Evolutionary conservation across 2,113 vertebrate genomes (phyloP).

Genomic region (Nannobrachium achirus): DNA sequence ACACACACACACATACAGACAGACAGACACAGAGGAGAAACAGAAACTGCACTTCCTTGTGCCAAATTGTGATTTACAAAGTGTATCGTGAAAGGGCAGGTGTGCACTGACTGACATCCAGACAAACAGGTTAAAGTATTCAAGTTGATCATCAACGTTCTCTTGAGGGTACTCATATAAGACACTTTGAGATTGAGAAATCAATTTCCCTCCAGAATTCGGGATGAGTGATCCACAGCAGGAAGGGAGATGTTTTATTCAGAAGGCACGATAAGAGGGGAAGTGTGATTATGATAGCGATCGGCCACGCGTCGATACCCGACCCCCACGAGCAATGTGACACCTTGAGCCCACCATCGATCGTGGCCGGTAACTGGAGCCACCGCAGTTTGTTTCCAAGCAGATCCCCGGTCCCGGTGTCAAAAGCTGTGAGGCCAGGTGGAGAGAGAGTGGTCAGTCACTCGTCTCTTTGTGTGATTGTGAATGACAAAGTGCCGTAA

Average conservation of each 20-base stretch:
- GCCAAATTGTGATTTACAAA: too few relatives aligned
- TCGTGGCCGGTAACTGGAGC: constrained; percentile 66
- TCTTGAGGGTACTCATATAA: constrained; percentile 27
- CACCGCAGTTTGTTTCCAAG: constrained; percentile 75
- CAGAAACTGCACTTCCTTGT: too few relatives aligned
- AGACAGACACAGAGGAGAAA: too few relatives aligned
- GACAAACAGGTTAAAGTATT: too few relatives aligned
- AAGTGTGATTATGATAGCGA: constrained; percentile 83
- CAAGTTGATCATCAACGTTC: too few relatives aligned
- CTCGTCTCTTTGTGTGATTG: constrained; percentile 31
- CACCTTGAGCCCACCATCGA: constrained; percentile 71
- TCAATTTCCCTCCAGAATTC: constrained; percentile 56
- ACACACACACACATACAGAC: too few relatives aligned
- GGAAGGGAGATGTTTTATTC: constrained; percentile 81
- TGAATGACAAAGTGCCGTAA: constrained; percentile 10
- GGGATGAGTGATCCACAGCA: constrained; percentile 54
- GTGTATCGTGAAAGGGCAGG: too few relatives aligned
- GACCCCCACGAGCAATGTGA: constrained; percentile 68
- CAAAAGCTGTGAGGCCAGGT: constrained; percentile 44
- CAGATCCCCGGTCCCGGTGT: constrained; percentile 59
- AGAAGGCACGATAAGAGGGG: constrained; percentile 79
- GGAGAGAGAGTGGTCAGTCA: constrained; percentile 25
- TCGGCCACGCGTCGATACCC: constrained; percentile 74
- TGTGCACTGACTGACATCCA: too few relatives aligned
- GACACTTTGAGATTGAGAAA: constrained; percentile 54